Conservation (phyloP, 2,113 vertebrate genomes). For the Carollia perspicillata region DNA sequence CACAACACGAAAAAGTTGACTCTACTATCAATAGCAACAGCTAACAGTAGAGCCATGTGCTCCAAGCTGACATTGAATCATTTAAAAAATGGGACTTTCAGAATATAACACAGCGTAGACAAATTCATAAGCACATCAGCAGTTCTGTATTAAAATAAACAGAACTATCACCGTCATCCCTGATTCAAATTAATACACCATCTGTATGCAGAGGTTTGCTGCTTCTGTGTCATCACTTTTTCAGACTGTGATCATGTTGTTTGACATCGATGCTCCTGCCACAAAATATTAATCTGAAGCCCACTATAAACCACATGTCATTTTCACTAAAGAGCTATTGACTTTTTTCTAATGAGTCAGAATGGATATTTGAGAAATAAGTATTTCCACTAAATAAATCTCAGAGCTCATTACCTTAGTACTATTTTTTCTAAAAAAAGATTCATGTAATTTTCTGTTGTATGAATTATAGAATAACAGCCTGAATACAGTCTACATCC, state of each 20-base stretch:
- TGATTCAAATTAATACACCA: conserved; percentile 61
- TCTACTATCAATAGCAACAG: neutral
- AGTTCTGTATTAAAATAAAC: conserved; percentile 60
- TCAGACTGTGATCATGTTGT: conserved; percentile 71
- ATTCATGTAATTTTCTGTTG: neutral
- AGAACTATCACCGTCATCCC: conserved; percentile 49
- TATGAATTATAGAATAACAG: conserved; percentile 17
- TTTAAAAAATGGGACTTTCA: neutral
- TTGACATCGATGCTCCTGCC: conserved; percentile 60
- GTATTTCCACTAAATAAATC: conserved; percentile 20
- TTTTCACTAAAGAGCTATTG: neutral
- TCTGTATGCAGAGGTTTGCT: conserved; percentile 70
- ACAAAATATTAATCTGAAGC: conserved; percentile 66
- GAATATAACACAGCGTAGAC: neutral
- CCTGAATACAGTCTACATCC: neutral
- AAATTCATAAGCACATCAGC: conserved; percentile 54
- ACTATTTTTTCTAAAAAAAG: conserved; percentile 1
- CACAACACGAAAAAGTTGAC: neutral
- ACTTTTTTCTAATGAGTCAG: conserved; percentile 25
- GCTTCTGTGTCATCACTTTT: conserved; percentile 55
- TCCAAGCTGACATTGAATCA: neutral
- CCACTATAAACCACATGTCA: conserved; percentile 12
- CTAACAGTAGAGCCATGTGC: neutral
- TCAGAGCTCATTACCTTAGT: neutral
- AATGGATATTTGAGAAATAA: conserved; percentile 48